Evolutionary conservation across 2,113 vertebrate genomes (phyloP).

Genomic region (Ameiurus melas): DNA sequence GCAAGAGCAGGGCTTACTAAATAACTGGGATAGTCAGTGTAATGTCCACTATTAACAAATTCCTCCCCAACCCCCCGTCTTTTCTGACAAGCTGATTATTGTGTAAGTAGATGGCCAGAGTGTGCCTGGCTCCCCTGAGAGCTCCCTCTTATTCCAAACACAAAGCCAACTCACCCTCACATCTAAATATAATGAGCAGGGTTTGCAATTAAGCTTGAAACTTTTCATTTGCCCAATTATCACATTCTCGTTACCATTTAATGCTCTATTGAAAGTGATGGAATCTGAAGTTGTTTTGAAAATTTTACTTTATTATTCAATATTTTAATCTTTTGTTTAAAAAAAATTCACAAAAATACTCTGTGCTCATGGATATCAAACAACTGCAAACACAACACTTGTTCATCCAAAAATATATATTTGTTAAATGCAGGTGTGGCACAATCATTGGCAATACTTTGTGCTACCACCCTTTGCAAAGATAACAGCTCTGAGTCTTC

Average conservation of each 20-base stretch:
- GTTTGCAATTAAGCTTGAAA: constrained; percentile 65
- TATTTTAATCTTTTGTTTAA: no score
- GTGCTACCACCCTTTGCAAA: no score
- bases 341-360: no score
- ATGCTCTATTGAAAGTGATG: constrained; percentile 58
- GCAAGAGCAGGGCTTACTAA: neutral
- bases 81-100: constrained; percentile 50
- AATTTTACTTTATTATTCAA: no score
- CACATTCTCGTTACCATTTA: constrained; percentile 66
- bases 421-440: no score
- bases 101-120: constrained; percentile 49
- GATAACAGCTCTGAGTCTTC: no score
- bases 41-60: constrained; percentile 1
- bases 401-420: no score
- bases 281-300: constrained; percentile 11
- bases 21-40: neutral
- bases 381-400: no score
- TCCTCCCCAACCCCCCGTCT: neutral
- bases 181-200: constrained; percentile 52
- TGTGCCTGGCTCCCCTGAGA: constrained; percentile 38
- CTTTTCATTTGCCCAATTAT: constrained; percentile 69
- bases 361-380: no score
- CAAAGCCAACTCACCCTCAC: constrained; percentile 51
- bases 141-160: constrained; percentile 40
- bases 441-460: no score